Conservation (phyloP, 37 sponge, comb jelly and placozoan genomes). For the Lycopodina hypogea region DNA sequence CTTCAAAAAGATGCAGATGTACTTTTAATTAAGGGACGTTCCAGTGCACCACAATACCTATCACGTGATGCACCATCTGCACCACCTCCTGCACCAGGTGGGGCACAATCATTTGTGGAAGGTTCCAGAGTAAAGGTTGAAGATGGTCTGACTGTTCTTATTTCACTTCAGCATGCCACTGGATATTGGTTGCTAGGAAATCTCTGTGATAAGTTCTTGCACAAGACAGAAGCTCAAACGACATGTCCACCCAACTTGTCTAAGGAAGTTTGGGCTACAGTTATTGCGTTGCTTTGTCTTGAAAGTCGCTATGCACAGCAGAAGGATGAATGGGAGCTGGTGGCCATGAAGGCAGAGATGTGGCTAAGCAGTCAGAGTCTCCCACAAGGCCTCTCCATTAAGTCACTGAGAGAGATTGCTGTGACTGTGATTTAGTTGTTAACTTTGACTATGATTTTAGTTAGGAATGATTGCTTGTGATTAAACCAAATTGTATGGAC, state of each 20-base stretch:
- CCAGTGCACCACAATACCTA: no score
- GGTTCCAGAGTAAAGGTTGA: no score
- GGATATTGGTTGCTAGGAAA: conserved; percentile 50
- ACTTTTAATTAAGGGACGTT: no score
- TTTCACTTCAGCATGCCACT: conserved; percentile 51
- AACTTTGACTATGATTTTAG: no score
- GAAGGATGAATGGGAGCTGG: conserved; percentile 75
- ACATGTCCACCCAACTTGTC: neutral
- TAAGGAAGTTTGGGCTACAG: conserved; percentile 53
- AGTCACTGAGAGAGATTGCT: conserved; percentile 6
- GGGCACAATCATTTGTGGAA: no score
- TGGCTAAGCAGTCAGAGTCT: conserved; percentile 53
- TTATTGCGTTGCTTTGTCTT: conserved; percentile 29
- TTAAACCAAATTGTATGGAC: no score
- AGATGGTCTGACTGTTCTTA: conserved; percentile 9
- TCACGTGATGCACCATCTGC: no score
- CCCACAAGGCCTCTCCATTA: conserved; percentile 9
- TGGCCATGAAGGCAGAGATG: conserved; percentile 63
- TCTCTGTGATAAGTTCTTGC: conserved; percentile 9
- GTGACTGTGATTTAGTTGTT: neutral
- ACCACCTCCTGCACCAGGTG: no score
- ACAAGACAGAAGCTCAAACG: conserved; percentile 7
- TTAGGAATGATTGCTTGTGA: no score
- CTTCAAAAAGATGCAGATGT: no score
- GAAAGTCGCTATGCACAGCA: conserved; percentile 27